Evolutionary conservation across 2,113 vertebrate genomes (phyloP).

Genomic region (Campylomormyrus tamandua): DNA sequence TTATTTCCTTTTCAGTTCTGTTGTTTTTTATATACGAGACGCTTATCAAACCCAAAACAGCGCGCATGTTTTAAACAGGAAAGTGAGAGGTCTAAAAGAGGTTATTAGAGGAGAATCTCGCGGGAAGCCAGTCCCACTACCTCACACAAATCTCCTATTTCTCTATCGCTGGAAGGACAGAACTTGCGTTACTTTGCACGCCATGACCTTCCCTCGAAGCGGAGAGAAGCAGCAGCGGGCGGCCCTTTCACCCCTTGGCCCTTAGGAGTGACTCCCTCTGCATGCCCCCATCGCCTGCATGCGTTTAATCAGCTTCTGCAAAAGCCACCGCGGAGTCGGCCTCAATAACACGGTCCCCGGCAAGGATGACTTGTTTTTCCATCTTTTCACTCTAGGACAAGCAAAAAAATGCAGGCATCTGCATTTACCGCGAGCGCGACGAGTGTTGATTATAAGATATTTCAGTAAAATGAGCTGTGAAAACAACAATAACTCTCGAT

Average conservation of each 20-base stretch:
- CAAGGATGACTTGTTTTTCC: not conserved
- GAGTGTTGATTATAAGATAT: not conserved
- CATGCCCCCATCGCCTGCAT: not conserved
- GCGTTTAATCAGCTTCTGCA: not conserved
- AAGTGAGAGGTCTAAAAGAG: not conserved
- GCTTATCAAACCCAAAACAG: not conserved
- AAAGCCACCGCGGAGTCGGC: not conserved
- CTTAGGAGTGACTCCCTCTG: not conserved
- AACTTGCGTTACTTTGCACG: not conserved
- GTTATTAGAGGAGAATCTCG: not conserved
- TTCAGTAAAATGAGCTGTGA: not conserved
- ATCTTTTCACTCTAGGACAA: not conserved
- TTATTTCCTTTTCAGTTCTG: not conserved
- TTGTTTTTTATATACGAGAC: not conserved
- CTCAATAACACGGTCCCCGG: not conserved
- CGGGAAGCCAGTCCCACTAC: not conserved
- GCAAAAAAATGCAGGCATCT: not conserved
- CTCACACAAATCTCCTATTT: not conserved
- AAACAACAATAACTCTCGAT: not conserved
- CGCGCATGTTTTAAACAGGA: not conserved
- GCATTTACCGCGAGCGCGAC: not conserved
- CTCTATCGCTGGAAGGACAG: not conserved
- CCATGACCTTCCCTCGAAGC: not conserved
- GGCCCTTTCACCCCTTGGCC: not conserved
- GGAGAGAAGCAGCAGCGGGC: not conserved